Evolutionary conservation across 2,113 vertebrate species (phyloP).

Genomic region (Glaucidium brasilianum): DNA sequence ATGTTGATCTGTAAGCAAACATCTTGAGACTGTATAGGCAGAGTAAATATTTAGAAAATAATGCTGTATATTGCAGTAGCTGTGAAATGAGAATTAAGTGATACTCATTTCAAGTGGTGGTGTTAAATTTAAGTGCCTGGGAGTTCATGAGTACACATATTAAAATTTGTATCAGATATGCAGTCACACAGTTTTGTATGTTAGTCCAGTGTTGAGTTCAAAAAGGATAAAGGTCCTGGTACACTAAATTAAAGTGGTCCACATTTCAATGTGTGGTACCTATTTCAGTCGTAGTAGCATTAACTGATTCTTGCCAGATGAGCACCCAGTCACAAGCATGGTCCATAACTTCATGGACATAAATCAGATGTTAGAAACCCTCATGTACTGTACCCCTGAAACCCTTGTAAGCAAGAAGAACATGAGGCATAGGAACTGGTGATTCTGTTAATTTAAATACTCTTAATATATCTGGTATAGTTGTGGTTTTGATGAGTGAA

Average conservation of each 20-base stretch:
- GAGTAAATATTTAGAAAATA: conserved; percentile 24
- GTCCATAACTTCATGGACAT: background rate
- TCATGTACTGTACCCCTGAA: background rate
- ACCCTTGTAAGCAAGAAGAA: background rate
- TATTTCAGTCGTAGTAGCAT: background rate
- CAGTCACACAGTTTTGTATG: background rate
- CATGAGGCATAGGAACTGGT: background rate
- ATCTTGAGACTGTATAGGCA: background rate
- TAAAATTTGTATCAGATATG: background rate
- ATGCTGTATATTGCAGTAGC: background rate
- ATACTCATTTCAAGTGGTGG: background rate
- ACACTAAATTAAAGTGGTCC: background rate
- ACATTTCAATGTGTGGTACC: background rate
- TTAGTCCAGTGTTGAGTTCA: background rate
- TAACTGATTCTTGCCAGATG: background rate
- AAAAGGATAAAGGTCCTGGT: background rate
- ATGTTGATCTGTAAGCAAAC: conserved; percentile 9
- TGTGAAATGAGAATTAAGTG: background rate
- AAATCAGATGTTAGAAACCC: background rate
- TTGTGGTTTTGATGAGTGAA: background rate
- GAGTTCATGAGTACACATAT: background rate
- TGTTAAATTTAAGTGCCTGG: background rate
- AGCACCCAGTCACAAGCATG: background rate
- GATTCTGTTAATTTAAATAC: background rate
- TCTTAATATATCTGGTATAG: background rate